phyloP scores from a whole-genome alignment of 2,113 vertebrate species.

The Microcebus jonahi region DNA sequence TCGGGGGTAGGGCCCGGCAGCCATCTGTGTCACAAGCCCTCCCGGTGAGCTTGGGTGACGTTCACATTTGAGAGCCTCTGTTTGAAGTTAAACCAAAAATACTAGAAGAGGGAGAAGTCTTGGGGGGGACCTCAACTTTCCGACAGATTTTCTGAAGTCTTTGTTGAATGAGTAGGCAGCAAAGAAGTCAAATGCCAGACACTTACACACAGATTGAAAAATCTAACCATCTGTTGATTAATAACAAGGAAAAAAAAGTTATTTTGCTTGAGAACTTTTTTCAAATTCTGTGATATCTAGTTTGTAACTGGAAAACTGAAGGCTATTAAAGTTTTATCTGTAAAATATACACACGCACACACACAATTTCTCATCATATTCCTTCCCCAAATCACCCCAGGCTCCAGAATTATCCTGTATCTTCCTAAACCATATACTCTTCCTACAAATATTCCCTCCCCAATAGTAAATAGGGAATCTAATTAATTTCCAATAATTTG shows the following conservation, averaged over 20 bases:
- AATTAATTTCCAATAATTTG: background rate
- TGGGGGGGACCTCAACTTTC: background rate
- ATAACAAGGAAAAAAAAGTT: background rate
- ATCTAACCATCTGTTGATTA: background rate
- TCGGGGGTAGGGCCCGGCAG: background rate
- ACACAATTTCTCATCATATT: background rate
- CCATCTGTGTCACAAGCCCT: background rate
- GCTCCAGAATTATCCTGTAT: background rate
- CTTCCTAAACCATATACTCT: background rate
- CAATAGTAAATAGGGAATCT: background rate
- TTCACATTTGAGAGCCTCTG: background rate
- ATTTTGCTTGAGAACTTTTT: background rate
- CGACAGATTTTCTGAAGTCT: background rate
- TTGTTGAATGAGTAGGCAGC: background rate
- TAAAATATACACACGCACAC: background rate
- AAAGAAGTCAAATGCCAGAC: background rate
- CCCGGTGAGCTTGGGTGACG: fast-evolving
- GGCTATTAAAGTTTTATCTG: background rate
- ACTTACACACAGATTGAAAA: background rate
- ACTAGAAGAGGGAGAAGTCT: background rate
- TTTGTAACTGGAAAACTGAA: background rate
- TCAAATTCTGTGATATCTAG: background rate
- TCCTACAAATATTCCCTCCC: background rate
- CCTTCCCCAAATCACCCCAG: background rate
- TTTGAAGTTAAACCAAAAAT: background rate